Evolutionary conservation across 2,888 invertebrate genomes (phyloP).

Genomic region (Ariolimax columbianus): DNA sequence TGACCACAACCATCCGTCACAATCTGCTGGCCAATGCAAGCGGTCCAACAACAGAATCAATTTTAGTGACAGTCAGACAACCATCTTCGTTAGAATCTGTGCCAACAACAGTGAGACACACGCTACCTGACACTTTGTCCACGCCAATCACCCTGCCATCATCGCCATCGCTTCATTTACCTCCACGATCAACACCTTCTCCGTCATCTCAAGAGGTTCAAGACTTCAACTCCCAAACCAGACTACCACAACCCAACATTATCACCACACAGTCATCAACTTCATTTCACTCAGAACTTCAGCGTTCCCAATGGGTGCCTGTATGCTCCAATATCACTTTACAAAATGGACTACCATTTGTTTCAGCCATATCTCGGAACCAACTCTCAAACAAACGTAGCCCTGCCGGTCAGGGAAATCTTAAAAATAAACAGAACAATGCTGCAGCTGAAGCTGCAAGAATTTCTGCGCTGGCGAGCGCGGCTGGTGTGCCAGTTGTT

Average conservation of each 20-base stretch:
- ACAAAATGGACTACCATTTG: slow-evolving; percentile 48
- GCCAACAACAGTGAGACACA: slow-evolving; percentile 50
- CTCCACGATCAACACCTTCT: slow-evolving; percentile 20
- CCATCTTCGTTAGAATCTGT: slow-evolving; percentile 47
- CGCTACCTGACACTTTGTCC: slow-evolving; percentile 44
- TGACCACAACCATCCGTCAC: slow-evolving; percentile 25
- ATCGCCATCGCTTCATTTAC: slow-evolving; percentile 31
- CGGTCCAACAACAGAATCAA: slow-evolving; percentile 32
- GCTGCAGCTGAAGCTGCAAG: slow-evolving; percentile 43
- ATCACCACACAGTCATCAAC: slow-evolving; percentile 33
- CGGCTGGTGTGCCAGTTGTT: slow-evolving; percentile 47
- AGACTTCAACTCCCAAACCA: not conserved
- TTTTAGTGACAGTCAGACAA: slow-evolving; percentile 45
- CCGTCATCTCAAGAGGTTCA: slow-evolving; percentile 11
- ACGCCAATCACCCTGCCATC: slow-evolving; percentile 40
- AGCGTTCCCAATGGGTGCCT: slow-evolving; percentile 19
- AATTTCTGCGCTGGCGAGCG: slow-evolving; percentile 38
- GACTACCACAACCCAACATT: slow-evolving; percentile 8
- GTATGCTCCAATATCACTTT: not conserved
- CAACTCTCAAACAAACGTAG: slow-evolving; percentile 10
- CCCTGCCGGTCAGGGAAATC: slow-evolving; percentile 46
- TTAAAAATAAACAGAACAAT: slow-evolving; percentile 32
- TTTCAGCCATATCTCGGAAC: slow-evolving; percentile 5
- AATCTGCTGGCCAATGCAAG: slow-evolving; percentile 26
- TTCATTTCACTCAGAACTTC: slow-evolving; percentile 30